Base-by-base conservation (phyloP, 2,797 vertebrate species). In the Phalanger gymnotis region DNA sequence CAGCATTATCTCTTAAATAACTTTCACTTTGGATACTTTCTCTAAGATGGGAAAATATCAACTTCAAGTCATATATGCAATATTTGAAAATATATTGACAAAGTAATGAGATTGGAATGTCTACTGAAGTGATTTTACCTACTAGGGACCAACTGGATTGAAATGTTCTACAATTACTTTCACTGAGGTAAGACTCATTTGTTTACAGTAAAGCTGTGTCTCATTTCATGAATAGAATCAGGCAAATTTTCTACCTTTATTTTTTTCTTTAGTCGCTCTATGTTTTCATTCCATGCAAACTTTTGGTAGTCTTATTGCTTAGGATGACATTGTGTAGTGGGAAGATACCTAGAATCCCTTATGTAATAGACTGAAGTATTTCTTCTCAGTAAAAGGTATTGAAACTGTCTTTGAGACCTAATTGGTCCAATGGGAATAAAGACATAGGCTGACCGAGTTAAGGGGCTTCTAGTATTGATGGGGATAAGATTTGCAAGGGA, bases 121-220 rank as follows among this genome's bases (percentile, higher is more conserved):
- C 34, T 31, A 95, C 40, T 93, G 91, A 93, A 92, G 93, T 47
- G 96, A n/a, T 52, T 95, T 61, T 95, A 90, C 94, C 95, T 51
- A 55, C 53, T 16, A 27, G 95, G 53, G 12, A 61, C 94, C 28
- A 51, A 55, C 3, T 28, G 28, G 52, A 13, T 22, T 47, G 81
- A 81, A 90, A 95, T 91, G 13, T n/a, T 96, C n/a, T 92, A 31
- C 91, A 92, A 94, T 66, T 57, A 53, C 3, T 57, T 95, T 94
- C 55, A 93, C 55, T 81, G 56, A 57, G 53, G 91, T 94, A 52
- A 93, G 30, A 7, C 89, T 52, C 53, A 87, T 56, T 30, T 52
- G 91, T 34, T 57, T 9, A 27, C 22, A 34, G 34, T 81, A 27
- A 90, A 54, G 93, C 22, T 55, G 53, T 92, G 61, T 56, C 94